Percentiles rank a stretch among this genome's conserved stretches.
phyloP scores from a whole-genome alignment of 2,888 invertebrate genomes.

The Habrosyne pyritoides region DNA sequence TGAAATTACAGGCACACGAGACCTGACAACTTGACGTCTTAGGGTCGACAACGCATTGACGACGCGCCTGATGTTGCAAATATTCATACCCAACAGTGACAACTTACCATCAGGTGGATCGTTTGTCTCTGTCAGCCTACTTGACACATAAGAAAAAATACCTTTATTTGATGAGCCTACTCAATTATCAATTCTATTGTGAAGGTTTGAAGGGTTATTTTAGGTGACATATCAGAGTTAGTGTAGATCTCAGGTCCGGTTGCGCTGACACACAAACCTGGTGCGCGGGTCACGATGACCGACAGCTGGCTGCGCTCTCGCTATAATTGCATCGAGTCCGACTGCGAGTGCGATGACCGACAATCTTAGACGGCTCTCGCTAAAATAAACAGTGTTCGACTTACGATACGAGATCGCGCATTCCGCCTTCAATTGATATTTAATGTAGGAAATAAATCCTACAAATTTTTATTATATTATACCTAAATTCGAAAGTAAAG shows the following conservation, averaged over 20 bases:
- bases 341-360: conserved; percentile 55
- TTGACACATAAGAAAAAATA: too few species aligned
- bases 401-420: conserved; percentile 22
- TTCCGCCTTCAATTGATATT: neutral
- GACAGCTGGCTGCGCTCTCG: conserved; percentile 42
- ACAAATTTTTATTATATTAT: too few species aligned
- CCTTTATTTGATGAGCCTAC: neutral
- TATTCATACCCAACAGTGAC: too few species aligned
- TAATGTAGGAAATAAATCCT: too few species aligned
- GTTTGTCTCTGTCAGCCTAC: too few species aligned
- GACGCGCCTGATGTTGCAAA: too few species aligned
- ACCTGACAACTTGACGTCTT: too few species aligned
- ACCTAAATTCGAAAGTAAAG: too few species aligned
- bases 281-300: conserved; percentile 49
- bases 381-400: conserved; percentile 38
- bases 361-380: conserved; percentile 37
- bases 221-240: neutral
- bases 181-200: neutral
- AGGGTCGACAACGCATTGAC: too few species aligned
- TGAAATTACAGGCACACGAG: too few species aligned
- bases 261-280: conserved; percentile 68
- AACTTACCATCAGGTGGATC: too few species aligned
- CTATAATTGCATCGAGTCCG: conserved; percentile 56
- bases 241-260: conserved; percentile 46
- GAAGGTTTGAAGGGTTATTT: neutral